Base-by-base conservation (phyloP, 2,797 vertebrate species). In the Mareca strepera region DNA sequence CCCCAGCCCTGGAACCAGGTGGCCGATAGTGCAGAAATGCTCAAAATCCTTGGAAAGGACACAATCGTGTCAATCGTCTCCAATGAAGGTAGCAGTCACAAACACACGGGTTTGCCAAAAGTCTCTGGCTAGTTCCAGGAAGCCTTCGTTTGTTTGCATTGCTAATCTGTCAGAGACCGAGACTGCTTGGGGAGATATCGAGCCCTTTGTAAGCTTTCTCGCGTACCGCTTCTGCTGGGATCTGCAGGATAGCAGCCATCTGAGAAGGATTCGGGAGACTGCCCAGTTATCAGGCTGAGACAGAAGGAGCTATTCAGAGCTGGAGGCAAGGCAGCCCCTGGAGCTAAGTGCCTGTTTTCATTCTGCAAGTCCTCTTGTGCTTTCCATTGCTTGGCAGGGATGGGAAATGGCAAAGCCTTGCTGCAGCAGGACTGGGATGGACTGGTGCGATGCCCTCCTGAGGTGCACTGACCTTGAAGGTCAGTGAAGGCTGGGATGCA, bases 121-220 rank as follows among this genome's bases (percentile, higher is more conserved):
- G 79, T 59, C 67, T 86, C 84, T 81, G 94, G 46, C 82, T 39
- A 33, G 76, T 69, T 96, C 92, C 96, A 96, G 92, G 72, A 78
- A n/a, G 13, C 66, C 73, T 95, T 92, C 33, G 0, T 89, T 95
- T 97, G 91, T 97, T 97, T 96, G 79, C 59, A 87, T 69, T 97
- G 91, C 93, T 96, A 97, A 96, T 97, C 96, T 96, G 81, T 46
- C 92, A 73, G 91, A 87, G 93, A 33, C 95, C n/a, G 91, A 85
- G 92, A 66, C 81, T 95, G 94, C 82, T 88, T 31, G 0, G 41
- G 76, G 62, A 91, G 95, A 97, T 94, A 96, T 33, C 84, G 39
- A 92, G 50, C 26, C 44, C 77, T 92, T 68, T 78, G 73, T 95
- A 81, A 92, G 93, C 81, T 86, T 84, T 53, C 83, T 77, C 92